Base-by-base conservation (phyloP, 2,113 vertebrate genomes). In the Rhipidura dahli region DNA sequence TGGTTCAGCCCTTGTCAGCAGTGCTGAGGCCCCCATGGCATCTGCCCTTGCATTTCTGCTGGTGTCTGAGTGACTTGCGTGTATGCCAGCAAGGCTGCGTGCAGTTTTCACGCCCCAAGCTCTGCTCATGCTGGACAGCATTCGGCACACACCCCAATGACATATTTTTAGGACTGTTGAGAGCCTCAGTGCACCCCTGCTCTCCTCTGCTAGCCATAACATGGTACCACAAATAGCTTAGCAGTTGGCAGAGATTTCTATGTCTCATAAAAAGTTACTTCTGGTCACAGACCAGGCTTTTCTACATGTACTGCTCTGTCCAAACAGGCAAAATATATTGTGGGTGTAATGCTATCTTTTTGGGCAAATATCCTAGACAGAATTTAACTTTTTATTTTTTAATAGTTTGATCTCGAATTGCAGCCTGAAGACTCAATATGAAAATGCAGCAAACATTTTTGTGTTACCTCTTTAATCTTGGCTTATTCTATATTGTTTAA, bases 1-100 rank as follows among this genome's bases (percentile, higher is more conserved):
- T 27, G 13, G 47, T 66, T 72, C 50, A 39, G 66, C 40, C 79
- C 26, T 26, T 45, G 37, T 30, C 13, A 22, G 3, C 1, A 4
- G 14, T 1, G 1, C 53, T 2, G 21, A 80, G 45, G 56, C 10
- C 19, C 13, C 22, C 15, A 5, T 1, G n/a, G 16, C 54, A 39
- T 15, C 59, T 69, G 53, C 37, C 42, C 20, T 33, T 33, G 63
- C 15, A 5, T 70, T 89, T 88, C 87, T 91, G 84, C 70, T 31
- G 61, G 39, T 54, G 18, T 1, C 24, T 1, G 5, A 47, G 35
- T 51, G 15, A 59, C 56, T 12, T 1, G 11, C 2, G 2, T 3
- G 15, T 12, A 10, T 0, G 7, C 1, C 30, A 81, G 28, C 50
- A 10, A 44, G 2, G 2, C 37, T 31, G 35, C 0, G 0, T 27